Evolutionary conservation across 2,113 vertebrate genomes (phyloP).

Genomic region (Rutilus rutilus): DNA sequence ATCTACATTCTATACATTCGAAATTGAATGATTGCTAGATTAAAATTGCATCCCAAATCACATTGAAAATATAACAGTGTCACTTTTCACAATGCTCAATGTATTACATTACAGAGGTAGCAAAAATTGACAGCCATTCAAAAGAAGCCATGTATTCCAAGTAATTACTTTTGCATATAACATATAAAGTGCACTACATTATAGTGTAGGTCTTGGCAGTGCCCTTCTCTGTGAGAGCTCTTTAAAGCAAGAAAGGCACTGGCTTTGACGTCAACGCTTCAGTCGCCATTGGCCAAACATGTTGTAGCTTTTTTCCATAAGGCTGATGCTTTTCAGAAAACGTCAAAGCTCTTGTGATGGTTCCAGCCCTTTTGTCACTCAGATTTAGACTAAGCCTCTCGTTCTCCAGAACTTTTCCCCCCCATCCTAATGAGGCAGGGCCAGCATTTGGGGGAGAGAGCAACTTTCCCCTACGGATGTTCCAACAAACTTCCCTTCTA

Average conservation of each 20-base stretch:
- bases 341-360: not conserved
- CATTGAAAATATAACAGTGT: not conserved
- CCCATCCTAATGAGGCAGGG: slow-evolving; percentile 50
- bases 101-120: not conserved
- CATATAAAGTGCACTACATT: not conserved
- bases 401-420: slow-evolving; percentile 34
- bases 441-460: slow-evolving; percentile 44
- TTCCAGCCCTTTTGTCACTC: slow-evolving; percentile 37
- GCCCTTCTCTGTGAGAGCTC: not conserved
- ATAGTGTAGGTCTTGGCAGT: not conserved
- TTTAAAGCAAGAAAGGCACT: not conserved
- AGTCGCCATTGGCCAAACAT: not conserved
- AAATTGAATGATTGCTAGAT: not conserved
- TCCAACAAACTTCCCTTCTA: slow-evolving; percentile 49
- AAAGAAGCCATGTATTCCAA: not conserved
- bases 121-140: not conserved
- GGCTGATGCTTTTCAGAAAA: slow-evolving; percentile 29
- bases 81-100: not conserved
- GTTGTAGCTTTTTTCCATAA: not conserved
- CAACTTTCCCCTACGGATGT: slow-evolving; percentile 45
- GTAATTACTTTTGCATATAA: not conserved
- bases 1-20: not conserved
- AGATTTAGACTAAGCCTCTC: slow-evolving; percentile 49
- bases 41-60: not conserved
- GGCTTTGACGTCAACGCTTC: not conserved